Percentiles rank a stretch among this genome's conserved stretches.
Evolutionary conservation across 2,797 vertebrate genomes (phyloP).

Genomic region (Sebastes baramenuke): DNA sequence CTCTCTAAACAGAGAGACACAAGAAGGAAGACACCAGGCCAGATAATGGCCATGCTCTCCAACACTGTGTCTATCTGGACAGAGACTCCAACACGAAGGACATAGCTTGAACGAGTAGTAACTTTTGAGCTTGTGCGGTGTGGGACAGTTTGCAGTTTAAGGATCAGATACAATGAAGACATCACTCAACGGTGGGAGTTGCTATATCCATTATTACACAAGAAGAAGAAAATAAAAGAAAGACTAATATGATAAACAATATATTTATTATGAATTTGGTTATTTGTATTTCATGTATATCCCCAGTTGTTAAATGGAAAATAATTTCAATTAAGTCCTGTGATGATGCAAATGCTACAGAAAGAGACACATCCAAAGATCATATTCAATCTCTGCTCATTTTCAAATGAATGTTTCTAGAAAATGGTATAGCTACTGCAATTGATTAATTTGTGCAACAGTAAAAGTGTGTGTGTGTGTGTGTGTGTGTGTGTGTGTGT

Average conservation of each 20-base stretch:
- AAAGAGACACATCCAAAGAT: not conserved
- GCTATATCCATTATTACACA: not conserved
- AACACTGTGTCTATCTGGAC: constrained; percentile 3
- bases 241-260: not conserved
- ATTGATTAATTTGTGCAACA: not conserved
- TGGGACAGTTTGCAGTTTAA: not conserved
- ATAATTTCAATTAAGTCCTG: not conserved
- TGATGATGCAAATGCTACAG: not conserved
- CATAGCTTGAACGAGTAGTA: not conserved
- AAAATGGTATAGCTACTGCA: not conserved
- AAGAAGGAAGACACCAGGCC: constrained; percentile 10
- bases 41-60: constrained; percentile 4
- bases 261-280: not conserved
- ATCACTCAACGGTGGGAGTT: too few species aligned
- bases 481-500: not conserved
- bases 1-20: constrained; percentile 16
- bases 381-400: not conserved
- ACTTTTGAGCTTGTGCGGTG: not conserved
- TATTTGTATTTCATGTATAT: not conserved
- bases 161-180: not conserved
- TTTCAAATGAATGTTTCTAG: not conserved
- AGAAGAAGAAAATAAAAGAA: not conserved
- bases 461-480: not conserved
- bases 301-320: not conserved
- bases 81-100: not conserved